Evolutionary conservation across 2,113 vertebrate species (phyloP), one percentile per base, ranked within the genome.

Genomic region (Coregonus clupeaformis): DNA sequence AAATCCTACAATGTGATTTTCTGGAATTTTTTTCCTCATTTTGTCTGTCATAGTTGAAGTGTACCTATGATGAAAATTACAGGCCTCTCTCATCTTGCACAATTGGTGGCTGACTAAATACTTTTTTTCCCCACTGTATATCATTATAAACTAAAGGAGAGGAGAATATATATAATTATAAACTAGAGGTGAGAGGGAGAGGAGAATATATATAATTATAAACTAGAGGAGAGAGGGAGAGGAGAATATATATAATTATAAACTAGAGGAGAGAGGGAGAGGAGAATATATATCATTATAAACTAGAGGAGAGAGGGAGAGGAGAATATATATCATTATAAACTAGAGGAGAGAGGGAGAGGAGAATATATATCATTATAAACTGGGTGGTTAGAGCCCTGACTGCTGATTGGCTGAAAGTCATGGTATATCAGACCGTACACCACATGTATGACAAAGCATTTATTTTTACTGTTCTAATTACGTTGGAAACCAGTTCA

Each of bases 151-250:
- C n/a, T n/a, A n/a, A n/a, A n/a, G 20, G 32, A 47, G 22, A 24
- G 42, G 11, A 68, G 11, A 36, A 29, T 29, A 27, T 6, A 66
- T n/a, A n/a, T n/a, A n/a, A n/a, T n/a, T n/a, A n/a, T n/a, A n/a
- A n/a, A n/a, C 91, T 91, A 60, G 6, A 49, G 29, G 71, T 6
- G 5, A 76, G 77, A 9, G 67, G 20, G 32, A 47, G 22, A 24
- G 42, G 11, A 68, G 11, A 36, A 29, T 29, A 27, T 6, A 66
- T n/a, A n/a, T n/a, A n/a, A n/a, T n/a, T n/a, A n/a, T n/a, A n/a
- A n/a, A n/a, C 91, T 91, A 60, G 6, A 49, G 29, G 71, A 9
- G 5, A 76, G 77, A 9, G 67, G 20, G 32, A 47, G 22, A 24
- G 42, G 11, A 68, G 11, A 36, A 29, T 29, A 27, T 6, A 66